Evolutionary conservation across 2,888 invertebrate species (phyloP), one percentile per base, ranked within the genome.

Genomic region (Dilophus febrilis): DNA sequence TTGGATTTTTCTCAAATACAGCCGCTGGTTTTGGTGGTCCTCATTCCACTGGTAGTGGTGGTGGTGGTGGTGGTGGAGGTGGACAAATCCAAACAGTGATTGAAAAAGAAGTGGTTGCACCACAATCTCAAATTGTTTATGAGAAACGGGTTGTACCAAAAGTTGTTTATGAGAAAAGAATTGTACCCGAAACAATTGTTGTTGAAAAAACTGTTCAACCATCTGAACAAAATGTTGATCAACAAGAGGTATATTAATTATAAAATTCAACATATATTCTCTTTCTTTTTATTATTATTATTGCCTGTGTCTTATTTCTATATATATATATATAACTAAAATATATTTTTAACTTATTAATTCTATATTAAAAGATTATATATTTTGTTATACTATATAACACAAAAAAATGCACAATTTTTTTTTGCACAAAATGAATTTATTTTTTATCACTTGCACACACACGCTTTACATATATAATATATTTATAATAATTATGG

Each of bases 101-200:
- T 18, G 50, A 58, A 12, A 58, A 60, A 43, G 57, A 58, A 44
- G 51, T 50, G 11, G 49, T 57, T 7, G 49, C 50, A 22, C 22
- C 22, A 6, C 22, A 4, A 34, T 19, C 34, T 3, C 34, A 34
- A 34, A 18, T 18, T 10, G 34, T 34, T 34, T 34, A 34, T 33
- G 35, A 18, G 19, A 22, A 29, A 28, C 35, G 37, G 16, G n/a
- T 30, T 22, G 35, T 28, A 37, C 38, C 14, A 27, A 38, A 30
- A 28, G 32, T 31, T 4, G 29, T 22, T 5, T 19, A 39, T 35
- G 37, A 36, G 16, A 40, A 38, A 26, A 38, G 36, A 11, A 34
- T 34, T 18, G 34, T 34, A 7, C 34, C 34, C 3, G 18, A 34
- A 34, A 34, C 34, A 7, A 17, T 32, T 32, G 12, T 18, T 17